phyloP scores from a whole-genome alignment of 2,888 invertebrate genomes.

The Tenthredo notha region DNA sequence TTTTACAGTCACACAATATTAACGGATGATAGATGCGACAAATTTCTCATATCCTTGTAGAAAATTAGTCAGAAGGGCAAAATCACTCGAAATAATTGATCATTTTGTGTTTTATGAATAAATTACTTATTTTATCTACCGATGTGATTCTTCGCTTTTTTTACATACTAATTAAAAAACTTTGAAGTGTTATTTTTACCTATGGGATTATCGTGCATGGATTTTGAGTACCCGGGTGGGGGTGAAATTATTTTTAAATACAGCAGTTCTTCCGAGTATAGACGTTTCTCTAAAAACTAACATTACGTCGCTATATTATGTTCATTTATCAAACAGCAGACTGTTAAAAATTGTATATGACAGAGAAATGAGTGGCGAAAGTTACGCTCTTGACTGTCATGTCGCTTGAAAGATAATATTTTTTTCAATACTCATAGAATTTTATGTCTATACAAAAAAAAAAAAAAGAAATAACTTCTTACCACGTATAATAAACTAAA shows the following conservation, averaged over 20 bases:
- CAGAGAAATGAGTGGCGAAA: constrained; percentile 17
- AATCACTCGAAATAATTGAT: background rate
- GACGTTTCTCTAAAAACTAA: background rate
- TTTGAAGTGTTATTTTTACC: constrained; percentile 15
- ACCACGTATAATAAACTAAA: background rate
- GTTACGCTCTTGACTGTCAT: background rate
- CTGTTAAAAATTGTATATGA: background rate
- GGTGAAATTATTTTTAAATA: constrained; percentile 36
- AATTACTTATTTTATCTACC: background rate
- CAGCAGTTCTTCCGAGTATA: background rate
- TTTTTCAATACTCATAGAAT: constrained; percentile 3
- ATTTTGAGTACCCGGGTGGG: background rate
- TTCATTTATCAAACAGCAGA: background rate
- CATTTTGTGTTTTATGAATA: background rate
- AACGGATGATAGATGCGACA: background rate
- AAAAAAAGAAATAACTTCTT: background rate
- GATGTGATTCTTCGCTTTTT: background rate
- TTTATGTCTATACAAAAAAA: background rate
- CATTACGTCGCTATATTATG: background rate
- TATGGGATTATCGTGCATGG: background rate
- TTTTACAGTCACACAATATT: background rate
- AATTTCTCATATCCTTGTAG: background rate
- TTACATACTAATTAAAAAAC: background rate
- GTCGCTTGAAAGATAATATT: background rate
- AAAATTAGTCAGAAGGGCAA: background rate